Percentiles rank a stretch among this genome's conserved stretches.
phyloP scores from a whole-genome alignment of 1,140 invertebrate genomes.

The Drosophila melanica region DNA sequence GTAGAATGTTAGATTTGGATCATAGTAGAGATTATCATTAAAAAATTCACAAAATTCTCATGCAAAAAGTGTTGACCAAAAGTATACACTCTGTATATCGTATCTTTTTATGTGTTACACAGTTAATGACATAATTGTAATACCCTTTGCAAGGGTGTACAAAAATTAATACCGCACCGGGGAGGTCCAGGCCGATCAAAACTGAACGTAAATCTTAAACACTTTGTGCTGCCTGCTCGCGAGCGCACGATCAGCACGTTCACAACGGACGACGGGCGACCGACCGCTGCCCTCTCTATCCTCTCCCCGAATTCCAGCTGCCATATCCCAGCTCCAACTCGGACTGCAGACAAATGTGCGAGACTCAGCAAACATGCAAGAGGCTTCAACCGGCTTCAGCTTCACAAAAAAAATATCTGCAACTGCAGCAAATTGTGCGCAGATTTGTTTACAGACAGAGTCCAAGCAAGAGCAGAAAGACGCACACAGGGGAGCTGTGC shows the following conservation, averaged over 20 bases:
- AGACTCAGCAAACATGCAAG: constrained; percentile 71
- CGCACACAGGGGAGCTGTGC: too few species aligned
- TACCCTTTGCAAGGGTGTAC: neutral
- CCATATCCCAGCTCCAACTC: neutral
- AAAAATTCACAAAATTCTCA: too few species aligned
- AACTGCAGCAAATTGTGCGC: constrained; percentile 77
- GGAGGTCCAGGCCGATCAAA: constrained; percentile 81
- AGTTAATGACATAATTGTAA: too few species aligned
- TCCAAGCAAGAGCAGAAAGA: constrained; percentile 7
- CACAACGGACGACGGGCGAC: constrained; percentile 30
- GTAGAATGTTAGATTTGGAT: too few species aligned
- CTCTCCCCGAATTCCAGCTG: neutral
- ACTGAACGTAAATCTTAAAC: constrained; percentile 82
- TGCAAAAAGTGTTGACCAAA: too few species aligned
- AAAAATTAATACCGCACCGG: constrained; percentile 73
- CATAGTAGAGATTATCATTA: too few species aligned
- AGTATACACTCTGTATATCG: too few species aligned
- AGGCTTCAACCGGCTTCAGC: constrained; percentile 27
- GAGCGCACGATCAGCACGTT: constrained; percentile 83
- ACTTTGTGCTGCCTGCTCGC: constrained; percentile 47
- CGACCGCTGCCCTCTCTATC: neutral
- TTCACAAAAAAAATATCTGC: constrained; percentile 54
- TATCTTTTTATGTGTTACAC: too few species aligned
- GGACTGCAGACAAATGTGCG: constrained; percentile 64
- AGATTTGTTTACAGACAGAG: constrained; percentile 77